These are phyloP conservation scores for Lycaon pictus DNA, from an alignment of 2,113 vertebrate species.

Conservation along the genomic window DNA sequence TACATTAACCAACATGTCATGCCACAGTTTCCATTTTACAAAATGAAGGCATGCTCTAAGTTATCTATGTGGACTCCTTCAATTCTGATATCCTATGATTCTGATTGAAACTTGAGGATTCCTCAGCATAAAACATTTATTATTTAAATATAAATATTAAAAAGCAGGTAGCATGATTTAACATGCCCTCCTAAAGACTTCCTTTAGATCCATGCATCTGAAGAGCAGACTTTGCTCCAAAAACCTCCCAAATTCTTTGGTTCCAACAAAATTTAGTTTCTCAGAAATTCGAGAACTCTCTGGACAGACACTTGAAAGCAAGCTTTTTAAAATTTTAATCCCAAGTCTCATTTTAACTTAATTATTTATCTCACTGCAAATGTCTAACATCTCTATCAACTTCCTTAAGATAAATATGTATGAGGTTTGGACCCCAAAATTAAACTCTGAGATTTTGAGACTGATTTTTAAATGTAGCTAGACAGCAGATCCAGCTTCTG, in stretches of 20 bases:
- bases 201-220: background rate
- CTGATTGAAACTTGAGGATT: conserved; percentile 1
- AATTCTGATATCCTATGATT: background rate
- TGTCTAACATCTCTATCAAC: conserved; percentile 51
- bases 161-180: conserved; percentile 1
- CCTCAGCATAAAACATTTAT: background rate
- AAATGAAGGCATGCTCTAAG: background rate
- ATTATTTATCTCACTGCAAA: conserved; percentile 67
- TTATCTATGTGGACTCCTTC: background rate
- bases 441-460: conserved; percentile 56
- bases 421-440: conserved; percentile 64
- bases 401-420: conserved; percentile 66
- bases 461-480: conserved; percentile 65
- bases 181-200: background rate
- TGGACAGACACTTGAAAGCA: conserved; percentile 34
- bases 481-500: conserved; percentile 47
- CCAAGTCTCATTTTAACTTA: conserved; percentile 36
- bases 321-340: conserved; percentile 60
- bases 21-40: background rate
- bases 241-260: background rate
- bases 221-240: background rate
- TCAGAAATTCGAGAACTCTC: background rate
- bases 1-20: background rate
- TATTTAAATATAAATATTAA: conserved; percentile 42
- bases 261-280: background rate